These are phyloP conservation scores for Helostoma temminkii DNA, from an alignment of 2,797 vertebrate species.

Conservation along the genomic window DNA sequence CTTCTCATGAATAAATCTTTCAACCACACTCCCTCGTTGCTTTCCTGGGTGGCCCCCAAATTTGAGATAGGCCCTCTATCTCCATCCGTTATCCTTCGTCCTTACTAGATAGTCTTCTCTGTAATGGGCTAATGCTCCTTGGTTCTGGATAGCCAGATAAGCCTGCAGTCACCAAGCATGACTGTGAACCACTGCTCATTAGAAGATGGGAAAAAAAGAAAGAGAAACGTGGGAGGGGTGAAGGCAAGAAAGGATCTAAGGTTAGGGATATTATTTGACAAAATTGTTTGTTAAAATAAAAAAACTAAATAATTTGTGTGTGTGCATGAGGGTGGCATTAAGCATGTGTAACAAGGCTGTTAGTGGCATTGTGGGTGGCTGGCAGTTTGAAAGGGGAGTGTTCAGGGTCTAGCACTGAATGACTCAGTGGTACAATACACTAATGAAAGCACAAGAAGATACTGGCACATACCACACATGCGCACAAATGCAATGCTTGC, in stretches of 20 bases:
- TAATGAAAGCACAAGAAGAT: slow-evolving; percentile 31
- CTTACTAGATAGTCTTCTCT: slow-evolving; percentile 60
- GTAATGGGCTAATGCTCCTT: slow-evolving; percentile 68
- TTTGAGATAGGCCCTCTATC: too few relatives aligned
- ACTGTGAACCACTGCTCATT: slow-evolving; percentile 67
- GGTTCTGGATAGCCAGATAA: slow-evolving; percentile 67
- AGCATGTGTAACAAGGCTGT: slow-evolving; percentile 18
- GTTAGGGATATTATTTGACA: slow-evolving; percentile 42
- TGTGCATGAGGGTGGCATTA: neutral
- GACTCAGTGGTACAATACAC: slow-evolving; percentile 37
- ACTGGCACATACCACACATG: neutral
- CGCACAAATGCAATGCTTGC: too few relatives aligned
- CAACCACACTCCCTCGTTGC: slow-evolving; percentile 15
- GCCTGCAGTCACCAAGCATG: slow-evolving; percentile 56
- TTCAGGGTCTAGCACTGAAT: slow-evolving; percentile 31
- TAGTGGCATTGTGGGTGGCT: slow-evolving; percentile 20
- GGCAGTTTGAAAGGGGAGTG: slow-evolving; percentile 24
- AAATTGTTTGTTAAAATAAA: slow-evolving; percentile 18
- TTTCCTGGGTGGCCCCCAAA: slow-evolving; percentile 31
- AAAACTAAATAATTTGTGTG: slow-evolving; percentile 1
- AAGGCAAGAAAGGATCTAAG: slow-evolving; percentile 35
- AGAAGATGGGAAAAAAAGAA: slow-evolving; percentile 40
- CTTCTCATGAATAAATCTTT: slow-evolving; percentile 67
- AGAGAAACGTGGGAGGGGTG: neutral
- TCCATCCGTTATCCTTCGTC: slow-evolving; percentile 51